phyloP scores from a whole-genome alignment of 1,140 invertebrate species.

The Fragariocoptes setiger region DNA sequence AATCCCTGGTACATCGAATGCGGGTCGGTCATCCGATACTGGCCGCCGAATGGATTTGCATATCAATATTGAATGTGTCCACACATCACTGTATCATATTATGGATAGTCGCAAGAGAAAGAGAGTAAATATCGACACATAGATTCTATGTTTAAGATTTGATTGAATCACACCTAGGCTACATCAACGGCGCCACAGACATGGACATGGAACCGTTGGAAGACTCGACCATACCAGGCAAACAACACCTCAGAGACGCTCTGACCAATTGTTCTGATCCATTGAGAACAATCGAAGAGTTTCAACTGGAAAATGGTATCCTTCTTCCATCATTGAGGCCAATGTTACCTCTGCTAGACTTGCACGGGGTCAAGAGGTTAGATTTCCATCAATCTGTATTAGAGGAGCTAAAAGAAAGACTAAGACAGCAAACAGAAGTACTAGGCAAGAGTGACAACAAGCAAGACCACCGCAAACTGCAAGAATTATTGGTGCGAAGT shows the following conservation, averaged over 20 bases:
- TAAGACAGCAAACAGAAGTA: conserved; percentile 57
- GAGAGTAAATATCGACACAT: too few species aligned
- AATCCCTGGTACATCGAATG: too few species aligned
- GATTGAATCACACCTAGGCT: too few species aligned
- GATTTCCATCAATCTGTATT: conserved; percentile 83
- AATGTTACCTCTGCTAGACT: conserved; percentile 67
- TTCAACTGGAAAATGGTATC: conserved; percentile 38
- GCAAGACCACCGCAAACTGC: conserved; percentile 43
- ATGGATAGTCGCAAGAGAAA: too few species aligned
- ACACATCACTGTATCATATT: too few species aligned
- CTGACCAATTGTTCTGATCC: conserved; percentile 83
- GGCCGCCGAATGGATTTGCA: too few species aligned
- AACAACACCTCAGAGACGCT: conserved; percentile 53
- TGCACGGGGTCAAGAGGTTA: conserved; percentile 57
- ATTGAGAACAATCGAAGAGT: conserved; percentile 78
- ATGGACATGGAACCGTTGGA: conserved; percentile 28
- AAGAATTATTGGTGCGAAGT: conserved; percentile 62
- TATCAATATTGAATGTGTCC: too few species aligned
- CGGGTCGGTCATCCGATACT: too few species aligned
- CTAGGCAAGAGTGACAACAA: conserved; percentile 37
- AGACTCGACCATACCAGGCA: conserved; percentile 64
- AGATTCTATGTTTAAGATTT: too few species aligned
- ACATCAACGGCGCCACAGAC: background rate
- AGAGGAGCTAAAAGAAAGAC: conserved; percentile 63
- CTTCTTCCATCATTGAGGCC: conserved; percentile 60